These are phyloP conservation scores for Eurois occulta DNA, from an alignment of 2,888 invertebrate genomes.

Conservation along the genomic window DNA sequence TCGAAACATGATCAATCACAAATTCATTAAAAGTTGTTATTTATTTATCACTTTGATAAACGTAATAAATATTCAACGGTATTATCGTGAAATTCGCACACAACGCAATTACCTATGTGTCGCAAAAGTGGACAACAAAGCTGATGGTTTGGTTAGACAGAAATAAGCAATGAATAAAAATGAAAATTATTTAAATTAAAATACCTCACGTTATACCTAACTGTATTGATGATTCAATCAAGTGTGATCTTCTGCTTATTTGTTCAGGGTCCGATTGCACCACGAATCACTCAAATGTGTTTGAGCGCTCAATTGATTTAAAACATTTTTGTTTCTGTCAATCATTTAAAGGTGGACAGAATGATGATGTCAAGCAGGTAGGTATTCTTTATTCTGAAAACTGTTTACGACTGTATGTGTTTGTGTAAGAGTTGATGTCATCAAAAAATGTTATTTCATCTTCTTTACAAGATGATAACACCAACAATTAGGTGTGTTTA, in stretches of 20 bases:
- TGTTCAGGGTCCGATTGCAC: neutral
- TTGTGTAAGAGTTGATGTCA: neutral
- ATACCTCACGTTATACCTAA: neutral
- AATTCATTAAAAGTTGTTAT: constrained; percentile 46
- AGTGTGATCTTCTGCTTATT: neutral
- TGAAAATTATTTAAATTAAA: neutral
- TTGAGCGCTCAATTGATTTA: neutral
- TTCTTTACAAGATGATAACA: neutral
- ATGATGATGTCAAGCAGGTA: neutral
- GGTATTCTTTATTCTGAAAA: neutral
- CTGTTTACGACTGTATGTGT: neutral
- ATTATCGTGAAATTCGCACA: constrained; percentile 8
- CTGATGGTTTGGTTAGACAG: neutral
- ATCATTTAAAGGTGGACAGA: neutral
- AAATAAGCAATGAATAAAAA: neutral
- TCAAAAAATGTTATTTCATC: neutral
- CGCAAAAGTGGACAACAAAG: neutral
- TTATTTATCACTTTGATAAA: constrained; percentile 47
- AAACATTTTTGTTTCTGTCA: too few relatives aligned
- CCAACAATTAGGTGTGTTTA: neutral
- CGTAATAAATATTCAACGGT: constrained; percentile 42
- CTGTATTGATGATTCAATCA: neutral
- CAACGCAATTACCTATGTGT: constrained; percentile 1
- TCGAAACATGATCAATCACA: constrained; percentile 43
- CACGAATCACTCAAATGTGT: neutral